Base-by-base conservation (phyloP, 2,113 vertebrate genomes). In the Lethenteron reissneri region DNA sequence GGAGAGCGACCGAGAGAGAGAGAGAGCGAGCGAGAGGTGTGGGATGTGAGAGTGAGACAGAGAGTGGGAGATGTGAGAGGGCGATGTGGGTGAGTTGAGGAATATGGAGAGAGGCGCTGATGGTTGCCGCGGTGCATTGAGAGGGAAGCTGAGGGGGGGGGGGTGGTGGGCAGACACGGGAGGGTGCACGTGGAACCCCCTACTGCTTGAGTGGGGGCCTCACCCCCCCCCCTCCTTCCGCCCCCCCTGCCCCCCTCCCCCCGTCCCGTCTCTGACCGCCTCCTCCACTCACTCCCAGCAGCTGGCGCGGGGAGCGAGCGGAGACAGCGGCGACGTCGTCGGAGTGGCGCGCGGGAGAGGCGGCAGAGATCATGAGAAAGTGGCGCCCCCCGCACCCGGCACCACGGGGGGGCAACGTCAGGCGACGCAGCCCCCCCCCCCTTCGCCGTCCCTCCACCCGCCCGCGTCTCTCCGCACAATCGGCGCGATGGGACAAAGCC, bases 1-100 rank as follows among this genome's bases (percentile, higher is more conserved):
- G 41, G 41, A 5, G 6, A 41, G 41, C 41, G 41, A 41, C 41
- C 4, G 41, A 41, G 41, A 41, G 41, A 41, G 41, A 41, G 41
- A 41, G 41, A 41, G 6, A 41, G 6, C n/a, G n/a, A 41, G 41
- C 41, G 41, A 64, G 60, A 15, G 8, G 14, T 64, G 60, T 7
- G 60, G 60, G 60, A 64, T 15, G 60, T 64, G 60, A 64, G 60
- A 64, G 60, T 64, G 60, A 64, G 60, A 64, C 14, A 19, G 60
- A 19, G 17, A 15, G 60, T 4, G 17, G 60, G 8, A 64, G 60
- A 64, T 14, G 60, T 8, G 60, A 6, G 60, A 64, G 7, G 60
- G 60, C 4, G 17, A 15, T 64, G 60, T 19, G 60, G 60, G 60
- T 19, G 14, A 19, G 14, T 6, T 5, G 60, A 19, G 60, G 60